Conservation (phyloP, 2,113 vertebrate species). For the Fulmarus glacialis region DNA sequence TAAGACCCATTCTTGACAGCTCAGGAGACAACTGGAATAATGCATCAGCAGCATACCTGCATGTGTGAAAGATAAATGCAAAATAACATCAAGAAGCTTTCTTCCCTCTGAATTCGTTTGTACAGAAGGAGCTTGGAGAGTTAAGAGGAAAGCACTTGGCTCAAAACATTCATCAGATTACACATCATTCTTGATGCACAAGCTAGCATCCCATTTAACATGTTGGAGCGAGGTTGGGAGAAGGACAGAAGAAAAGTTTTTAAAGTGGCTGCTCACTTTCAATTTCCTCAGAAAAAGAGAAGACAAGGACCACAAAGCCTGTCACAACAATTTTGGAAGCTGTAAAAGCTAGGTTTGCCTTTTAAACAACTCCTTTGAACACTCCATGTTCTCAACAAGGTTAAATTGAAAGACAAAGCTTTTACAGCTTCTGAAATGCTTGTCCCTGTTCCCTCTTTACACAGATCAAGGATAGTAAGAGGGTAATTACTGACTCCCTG, state of each 20-base stretch:
- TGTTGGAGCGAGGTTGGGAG: neutral
- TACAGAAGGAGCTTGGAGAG: neutral
- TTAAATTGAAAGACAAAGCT: neutral
- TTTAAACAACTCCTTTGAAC: constrained; percentile 16
- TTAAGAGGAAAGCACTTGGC: neutral
- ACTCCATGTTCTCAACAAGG: neutral
- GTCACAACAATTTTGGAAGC: constrained; percentile 22
- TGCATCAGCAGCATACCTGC: neutral
- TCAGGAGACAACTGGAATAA: neutral
- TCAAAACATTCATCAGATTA: neutral
- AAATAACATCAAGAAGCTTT: neutral
- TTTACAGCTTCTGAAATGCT: constrained; percentile 8
- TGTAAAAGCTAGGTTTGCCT: neutral
- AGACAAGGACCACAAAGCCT: neutral
- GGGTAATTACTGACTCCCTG: neutral
- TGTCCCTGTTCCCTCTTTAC: neutral
- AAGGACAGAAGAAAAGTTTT: neutral
- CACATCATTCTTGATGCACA: neutral
- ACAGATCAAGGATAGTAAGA: neutral
- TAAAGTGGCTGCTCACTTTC: neutral
- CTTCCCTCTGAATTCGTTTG: neutral
- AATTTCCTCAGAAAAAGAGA: neutral
- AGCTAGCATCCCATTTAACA: neutral
- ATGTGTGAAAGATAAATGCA: neutral
- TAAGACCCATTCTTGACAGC: neutral